Conservation (phyloP, 2,797 vertebrate species). For the Anguilla marmorata region DNA sequence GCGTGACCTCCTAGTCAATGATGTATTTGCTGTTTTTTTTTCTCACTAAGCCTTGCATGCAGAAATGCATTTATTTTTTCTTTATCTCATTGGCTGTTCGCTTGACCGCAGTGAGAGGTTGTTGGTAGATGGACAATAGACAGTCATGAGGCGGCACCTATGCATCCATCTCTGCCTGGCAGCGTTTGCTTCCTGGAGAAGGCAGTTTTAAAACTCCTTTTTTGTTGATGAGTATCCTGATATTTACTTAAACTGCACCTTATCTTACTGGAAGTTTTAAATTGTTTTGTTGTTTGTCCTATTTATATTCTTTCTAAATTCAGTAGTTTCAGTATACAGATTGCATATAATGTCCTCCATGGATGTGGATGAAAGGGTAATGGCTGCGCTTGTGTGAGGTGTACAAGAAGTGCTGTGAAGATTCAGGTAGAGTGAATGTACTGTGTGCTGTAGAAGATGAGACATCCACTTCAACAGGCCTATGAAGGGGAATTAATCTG, state of each 20-base stretch:
- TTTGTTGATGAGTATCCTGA: background rate
- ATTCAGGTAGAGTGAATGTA: background rate
- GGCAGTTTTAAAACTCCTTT: background rate
- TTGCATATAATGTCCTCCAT: background rate
- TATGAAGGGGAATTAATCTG: constrained; percentile 22
- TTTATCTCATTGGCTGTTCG: background rate
- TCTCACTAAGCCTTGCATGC: background rate
- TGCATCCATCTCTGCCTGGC: background rate
- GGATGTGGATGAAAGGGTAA: background rate
- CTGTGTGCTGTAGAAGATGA: background rate
- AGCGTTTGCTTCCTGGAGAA: background rate
- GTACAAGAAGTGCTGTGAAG: background rate
- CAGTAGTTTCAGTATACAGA: background rate
- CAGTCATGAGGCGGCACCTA: background rate
- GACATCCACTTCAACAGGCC: background rate
- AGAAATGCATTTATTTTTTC: background rate
- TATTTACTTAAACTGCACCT: background rate
- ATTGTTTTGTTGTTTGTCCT: background rate
- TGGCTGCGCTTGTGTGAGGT: background rate
- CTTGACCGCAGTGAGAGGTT: background rate
- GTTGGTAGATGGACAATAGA: background rate
- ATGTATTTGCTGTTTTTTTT: background rate
- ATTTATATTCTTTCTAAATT: background rate
- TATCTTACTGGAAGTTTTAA: background rate
- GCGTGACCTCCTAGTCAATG: background rate